These are phyloP conservation scores for Palythoa heliodiscus DNA, from an alignment of 92 coral and sea anemone genomes.

Conservation along the genomic window DNA sequence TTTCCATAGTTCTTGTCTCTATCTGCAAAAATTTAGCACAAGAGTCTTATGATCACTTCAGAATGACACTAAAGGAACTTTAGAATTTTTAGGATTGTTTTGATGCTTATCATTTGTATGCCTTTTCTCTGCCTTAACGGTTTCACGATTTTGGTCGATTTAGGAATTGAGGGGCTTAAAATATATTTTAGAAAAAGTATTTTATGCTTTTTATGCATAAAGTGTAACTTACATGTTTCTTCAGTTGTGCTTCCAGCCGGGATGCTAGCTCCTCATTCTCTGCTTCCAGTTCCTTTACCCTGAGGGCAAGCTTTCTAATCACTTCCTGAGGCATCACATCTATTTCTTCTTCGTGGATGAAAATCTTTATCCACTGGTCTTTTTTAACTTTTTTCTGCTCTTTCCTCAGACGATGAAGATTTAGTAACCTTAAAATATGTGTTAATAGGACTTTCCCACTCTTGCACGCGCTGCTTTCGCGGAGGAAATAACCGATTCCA, in stretches of 20 bases:
- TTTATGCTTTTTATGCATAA: not conserved
- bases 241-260: slow-evolving; percentile 23
- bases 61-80: not conserved
- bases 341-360: not conserved
- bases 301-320: not conserved
- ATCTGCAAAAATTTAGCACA: not conserved
- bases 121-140: not conserved
- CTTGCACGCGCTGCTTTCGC: not conserved
- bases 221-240: slow-evolving; percentile 47
- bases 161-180: not conserved
- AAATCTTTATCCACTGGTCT: not conserved
- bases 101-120: not conserved
- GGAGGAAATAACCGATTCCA: not conserved
- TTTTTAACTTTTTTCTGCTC: slow-evolving; percentile 4
- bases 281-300: not conserved
- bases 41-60: slow-evolving; percentile 3
- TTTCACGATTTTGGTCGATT: not conserved
- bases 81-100: not conserved
- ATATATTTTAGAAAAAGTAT: not conserved
- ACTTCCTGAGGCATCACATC: not conserved
- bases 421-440: not conserved
- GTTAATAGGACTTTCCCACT: not conserved
- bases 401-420: slow-evolving; percentile 1
- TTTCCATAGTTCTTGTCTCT: not conserved
- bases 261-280: not conserved